These are phyloP conservation scores for Xiphophorus birchmanni DNA, from an alignment of 2,797 vertebrate genomes.

Conservation along the genomic window DNA sequence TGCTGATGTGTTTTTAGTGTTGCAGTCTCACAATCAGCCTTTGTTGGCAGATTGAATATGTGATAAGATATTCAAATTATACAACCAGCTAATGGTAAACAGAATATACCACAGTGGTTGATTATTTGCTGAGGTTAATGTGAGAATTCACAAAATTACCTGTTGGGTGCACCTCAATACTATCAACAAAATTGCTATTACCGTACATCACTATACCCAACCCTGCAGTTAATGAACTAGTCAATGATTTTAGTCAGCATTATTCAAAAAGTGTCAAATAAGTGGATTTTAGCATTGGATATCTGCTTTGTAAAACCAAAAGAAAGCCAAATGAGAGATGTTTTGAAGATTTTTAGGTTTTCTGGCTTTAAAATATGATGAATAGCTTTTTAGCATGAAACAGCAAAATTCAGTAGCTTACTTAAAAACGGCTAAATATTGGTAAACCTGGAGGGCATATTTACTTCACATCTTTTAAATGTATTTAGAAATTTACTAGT, in stretches of 20 bases:
- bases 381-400: neutral
- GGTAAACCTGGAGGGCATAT: neutral
- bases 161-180: neutral
- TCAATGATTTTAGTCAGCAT: neutral
- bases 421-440: neutral
- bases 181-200: no score
- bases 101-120: constrained; percentile 53
- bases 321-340: neutral
- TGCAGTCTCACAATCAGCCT: constrained; percentile 72
- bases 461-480: neutral
- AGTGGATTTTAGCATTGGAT: neutral
- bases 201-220: no score
- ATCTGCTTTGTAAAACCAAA: neutral
- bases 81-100: constrained; percentile 34
- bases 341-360: neutral
- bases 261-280: neutral
- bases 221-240: no score
- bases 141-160: neutral
- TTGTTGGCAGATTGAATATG: constrained; percentile 81
- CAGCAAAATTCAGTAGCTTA: neutral
- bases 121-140: constrained; percentile 34
- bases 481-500: neutral
- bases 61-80: constrained; percentile 77
- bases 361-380: neutral
- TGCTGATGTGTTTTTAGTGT: constrained; percentile 81